Percentiles rank a stretch among this genome's conserved stretches.
phyloP scores from a whole-genome alignment of 2,888 invertebrate species.

The Lobophora halterata region DNA sequence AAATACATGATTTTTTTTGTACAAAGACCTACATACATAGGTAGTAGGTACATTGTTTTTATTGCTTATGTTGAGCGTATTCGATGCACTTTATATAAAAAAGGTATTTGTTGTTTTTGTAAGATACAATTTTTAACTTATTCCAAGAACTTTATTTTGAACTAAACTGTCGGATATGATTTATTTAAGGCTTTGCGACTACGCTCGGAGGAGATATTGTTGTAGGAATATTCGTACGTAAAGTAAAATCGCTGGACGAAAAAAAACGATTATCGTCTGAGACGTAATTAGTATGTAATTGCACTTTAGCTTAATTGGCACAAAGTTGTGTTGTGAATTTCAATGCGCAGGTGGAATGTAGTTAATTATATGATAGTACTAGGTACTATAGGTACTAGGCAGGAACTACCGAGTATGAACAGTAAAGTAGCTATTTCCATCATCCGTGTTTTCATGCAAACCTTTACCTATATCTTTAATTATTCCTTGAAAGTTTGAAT shows the following conservation, averaged over 20 bases:
- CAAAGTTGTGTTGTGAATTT: constrained; percentile 26
- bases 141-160: constrained; percentile 8
- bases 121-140: neutral
- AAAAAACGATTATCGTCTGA: constrained; percentile 23
- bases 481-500: too few species aligned
- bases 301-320: constrained; percentile 29
- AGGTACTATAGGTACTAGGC: constrained; percentile 5
- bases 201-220: neutral
- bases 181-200: neutral
- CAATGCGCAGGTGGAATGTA: constrained; percentile 27
- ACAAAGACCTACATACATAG: too few species aligned
- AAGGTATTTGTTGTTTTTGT: constrained; percentile 6
- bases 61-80: constrained; percentile 10
- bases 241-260: constrained; percentile 4
- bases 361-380: constrained; percentile 20
- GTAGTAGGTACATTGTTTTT: constrained; percentile 17
- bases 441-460: too few species aligned
- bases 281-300: constrained; percentile 29
- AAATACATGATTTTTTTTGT: constrained; percentile 21
- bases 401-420: too few species aligned
- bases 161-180: constrained; percentile 3
- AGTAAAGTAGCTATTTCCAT: too few species aligned
- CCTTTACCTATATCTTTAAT: too few species aligned
- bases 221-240: too few species aligned
- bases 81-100: constrained; percentile 11